phyloP scores from a whole-genome alignment of 2,797 vertebrate genomes.

The Brachyalestes nurse region DNA sequence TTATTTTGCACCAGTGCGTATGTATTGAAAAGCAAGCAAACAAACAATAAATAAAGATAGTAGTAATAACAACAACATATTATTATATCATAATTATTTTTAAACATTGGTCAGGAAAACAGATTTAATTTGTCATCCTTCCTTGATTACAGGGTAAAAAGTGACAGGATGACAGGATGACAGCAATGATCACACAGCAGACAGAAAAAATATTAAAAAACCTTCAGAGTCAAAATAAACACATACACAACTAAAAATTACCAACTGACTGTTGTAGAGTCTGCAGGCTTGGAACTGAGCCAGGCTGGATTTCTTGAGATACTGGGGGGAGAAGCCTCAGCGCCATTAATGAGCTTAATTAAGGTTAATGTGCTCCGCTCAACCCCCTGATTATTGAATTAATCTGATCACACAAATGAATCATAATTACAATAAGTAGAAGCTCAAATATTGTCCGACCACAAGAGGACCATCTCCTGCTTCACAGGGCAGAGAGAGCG shows the following conservation, averaged over 20 bases:
- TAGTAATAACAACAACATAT: too few relatives aligned
- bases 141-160: too few relatives aligned
- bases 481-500: conserved; percentile 14
- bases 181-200: background rate
- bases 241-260: background rate
- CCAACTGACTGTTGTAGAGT: background rate
- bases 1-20: too few relatives aligned
- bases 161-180: too few relatives aligned
- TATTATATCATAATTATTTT: too few relatives aligned
- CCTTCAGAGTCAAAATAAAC: background rate
- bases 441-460: conserved; percentile 75
- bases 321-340: conserved; percentile 50
- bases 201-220: background rate
- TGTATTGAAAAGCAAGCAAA: too few relatives aligned
- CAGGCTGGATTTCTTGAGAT: conserved; percentile 37
- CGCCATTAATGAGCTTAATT: conserved; percentile 88
- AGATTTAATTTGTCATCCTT: too few relatives aligned
- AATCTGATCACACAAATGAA: conserved; percentile 88
- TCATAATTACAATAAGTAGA: conserved; percentile 95
- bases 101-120: too few relatives aligned
- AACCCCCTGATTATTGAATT: conserved; percentile 93
- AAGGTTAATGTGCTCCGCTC: conserved; percentile 91
- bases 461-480: conserved; percentile 53
- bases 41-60: too few relatives aligned
- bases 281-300: conserved; percentile 38